A percentile compares a stretch with the other conserved stretches of the same genome.
Conservation (phyloP, 1,140 invertebrate species). For the Hycleus cichorii region DNA sequence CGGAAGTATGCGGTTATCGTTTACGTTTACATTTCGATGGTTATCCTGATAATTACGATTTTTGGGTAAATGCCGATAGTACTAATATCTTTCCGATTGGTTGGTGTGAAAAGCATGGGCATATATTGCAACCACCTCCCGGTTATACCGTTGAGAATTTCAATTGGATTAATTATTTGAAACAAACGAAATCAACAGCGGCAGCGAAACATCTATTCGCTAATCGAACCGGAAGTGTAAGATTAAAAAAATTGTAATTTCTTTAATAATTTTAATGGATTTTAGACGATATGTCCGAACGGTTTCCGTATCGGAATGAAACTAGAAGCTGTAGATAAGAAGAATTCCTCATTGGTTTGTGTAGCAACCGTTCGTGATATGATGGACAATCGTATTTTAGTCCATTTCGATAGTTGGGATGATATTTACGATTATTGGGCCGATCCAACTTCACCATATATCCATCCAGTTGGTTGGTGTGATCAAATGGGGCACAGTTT, state of each 20-base stretch:
- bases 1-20: slow-evolving; percentile 74
- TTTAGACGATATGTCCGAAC: slow-evolving; percentile 61
- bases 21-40: slow-evolving; percentile 89
- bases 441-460: slow-evolving; percentile 80
- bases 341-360: slow-evolving; percentile 76
- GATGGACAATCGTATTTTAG: slow-evolving; percentile 74
- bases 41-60: slow-evolving; percentile 83
- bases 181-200: slow-evolving; percentile 63
- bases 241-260: slow-evolving; percentile 11
- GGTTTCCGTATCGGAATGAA: slow-evolving; percentile 85
- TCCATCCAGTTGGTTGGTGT: slow-evolving; percentile 92
- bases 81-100: slow-evolving; percentile 85
- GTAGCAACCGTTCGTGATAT: slow-evolving; percentile 83
- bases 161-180: slow-evolving; percentile 79
- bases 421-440: slow-evolving; percentile 93
- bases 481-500: slow-evolving; percentile 69
- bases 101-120: slow-evolving; percentile 82
- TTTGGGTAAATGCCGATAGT: slow-evolving; percentile 89
- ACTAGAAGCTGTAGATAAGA: slow-evolving; percentile 89
- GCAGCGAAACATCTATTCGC: slow-evolving; percentile 74
- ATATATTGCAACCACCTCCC: slow-evolving; percentile 67
- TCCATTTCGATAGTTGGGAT: slow-evolving; percentile 95
- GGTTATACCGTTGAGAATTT: slow-evolving; percentile 58
- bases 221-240: slow-evolving; percentile 52
- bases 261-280: slow-evolving; percentile 4